Percentiles rank a stretch among this genome's conserved stretches.
These are phyloP conservation scores for Vulpes vulpes DNA, from an alignment of 2,113 vertebrate genomes.

Conservation along the genomic window DNA sequence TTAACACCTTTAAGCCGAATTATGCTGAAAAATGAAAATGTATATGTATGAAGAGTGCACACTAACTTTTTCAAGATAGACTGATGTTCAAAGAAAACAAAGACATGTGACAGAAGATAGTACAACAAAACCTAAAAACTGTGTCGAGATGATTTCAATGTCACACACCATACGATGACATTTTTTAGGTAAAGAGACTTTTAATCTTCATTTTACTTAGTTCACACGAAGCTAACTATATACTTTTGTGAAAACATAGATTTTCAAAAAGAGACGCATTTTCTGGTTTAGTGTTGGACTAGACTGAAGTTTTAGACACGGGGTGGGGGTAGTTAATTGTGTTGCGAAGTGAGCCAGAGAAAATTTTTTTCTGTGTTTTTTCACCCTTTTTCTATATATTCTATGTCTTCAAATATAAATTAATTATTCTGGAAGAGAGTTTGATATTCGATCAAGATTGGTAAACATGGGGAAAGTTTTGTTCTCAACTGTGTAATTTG, in stretches of 20 bases:
- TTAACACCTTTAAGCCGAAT: slow-evolving; percentile 46
- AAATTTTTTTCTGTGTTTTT: neutral
- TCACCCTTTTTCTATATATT: neutral
- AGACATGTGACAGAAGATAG: neutral
- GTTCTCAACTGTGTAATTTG: neutral
- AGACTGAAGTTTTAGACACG: neutral
- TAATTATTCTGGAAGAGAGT: neutral
- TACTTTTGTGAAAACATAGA: neutral
- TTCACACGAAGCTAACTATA: neutral
- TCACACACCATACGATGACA: neutral
- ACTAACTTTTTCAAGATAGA: neutral
- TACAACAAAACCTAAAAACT: neutral
- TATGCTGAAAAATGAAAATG: neutral
- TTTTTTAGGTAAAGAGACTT: neutral
- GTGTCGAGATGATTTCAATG: neutral
- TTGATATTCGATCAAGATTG: neutral
- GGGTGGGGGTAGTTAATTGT: neutral
- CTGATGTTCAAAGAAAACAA: neutral
- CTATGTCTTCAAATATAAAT: neutral
- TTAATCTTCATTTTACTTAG: neutral
- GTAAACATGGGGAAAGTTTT: neutral
- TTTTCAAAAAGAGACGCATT: neutral
- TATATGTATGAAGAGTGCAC: neutral
- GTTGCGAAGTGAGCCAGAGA: neutral
- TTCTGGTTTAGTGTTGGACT: neutral